Evolutionary conservation across 2,888 invertebrate species (phyloP).

Genomic region (Sesamia inferens): DNA sequence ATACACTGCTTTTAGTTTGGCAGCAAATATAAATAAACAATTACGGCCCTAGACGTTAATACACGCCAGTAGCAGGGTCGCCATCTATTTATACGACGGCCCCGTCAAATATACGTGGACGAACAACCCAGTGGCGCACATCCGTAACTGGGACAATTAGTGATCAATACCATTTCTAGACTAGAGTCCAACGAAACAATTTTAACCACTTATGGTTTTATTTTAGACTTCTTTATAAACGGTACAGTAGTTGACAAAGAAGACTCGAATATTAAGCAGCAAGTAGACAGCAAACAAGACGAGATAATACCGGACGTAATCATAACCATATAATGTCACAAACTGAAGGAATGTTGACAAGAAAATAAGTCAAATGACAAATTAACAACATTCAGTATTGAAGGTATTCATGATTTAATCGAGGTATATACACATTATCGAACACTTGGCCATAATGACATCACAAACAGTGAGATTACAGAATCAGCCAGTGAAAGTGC

Average conservation of each 20-base stretch:
- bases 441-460: slow-evolving; percentile 42
- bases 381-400: slow-evolving; percentile 33
- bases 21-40: slow-evolving; percentile 65
- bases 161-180: slow-evolving; percentile 56
- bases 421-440: slow-evolving; percentile 13
- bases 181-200: slow-evolving; percentile 5
- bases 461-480: slow-evolving; percentile 54
- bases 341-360: slow-evolving; percentile 2
- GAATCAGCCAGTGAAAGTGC: slow-evolving; percentile 56
- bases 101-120: slow-evolving; percentile 47
- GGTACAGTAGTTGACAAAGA: neutral
- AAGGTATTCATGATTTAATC: slow-evolving; percentile 10
- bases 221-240: neutral
- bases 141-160: slow-evolving; percentile 65
- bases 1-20: slow-evolving; percentile 38
- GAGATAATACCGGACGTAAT: slow-evolving; percentile 34
- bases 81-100: slow-evolving; percentile 61
- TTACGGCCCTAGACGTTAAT: slow-evolving; percentile 56
- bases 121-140: slow-evolving; percentile 44
- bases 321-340: neutral
- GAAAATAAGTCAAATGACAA: slow-evolving; percentile 31
- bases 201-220: slow-evolving; percentile 5
- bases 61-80: slow-evolving; percentile 58
- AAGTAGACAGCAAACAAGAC: slow-evolving; percentile 13
- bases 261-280: neutral